A percentile compares a stretch with the other conserved stretches of the same genome.
Evolutionary conservation across 2,797 vertebrate species (phyloP).

Genomic region (Etheostoma perlongum): DNA sequence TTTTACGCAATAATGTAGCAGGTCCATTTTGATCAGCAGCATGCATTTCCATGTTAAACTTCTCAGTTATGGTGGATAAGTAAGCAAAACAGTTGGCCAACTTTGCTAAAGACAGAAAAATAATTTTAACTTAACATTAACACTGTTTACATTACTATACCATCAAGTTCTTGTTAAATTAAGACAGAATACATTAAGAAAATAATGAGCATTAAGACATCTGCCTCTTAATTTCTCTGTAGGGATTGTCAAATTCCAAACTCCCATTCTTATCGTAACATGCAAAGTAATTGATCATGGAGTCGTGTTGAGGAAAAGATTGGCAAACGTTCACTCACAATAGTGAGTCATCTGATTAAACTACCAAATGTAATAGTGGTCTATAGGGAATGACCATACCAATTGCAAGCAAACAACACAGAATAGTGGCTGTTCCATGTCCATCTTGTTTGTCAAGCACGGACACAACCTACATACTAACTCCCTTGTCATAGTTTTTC

Average conservation of each 20-base stretch:
- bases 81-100: constrained; percentile 17
- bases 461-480: neutral
- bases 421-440: neutral
- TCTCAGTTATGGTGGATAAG: neutral
- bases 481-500: neutral
- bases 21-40: constrained; percentile 30
- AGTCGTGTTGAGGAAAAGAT: neutral
- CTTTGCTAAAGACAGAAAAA: neutral
- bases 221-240: neutral
- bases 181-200: neutral
- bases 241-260: too few species aligned
- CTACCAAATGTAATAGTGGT: neutral
- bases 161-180: neutral
- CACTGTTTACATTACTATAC: neutral
- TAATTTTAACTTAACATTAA: neutral
- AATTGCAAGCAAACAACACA: neutral
- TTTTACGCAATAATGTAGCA: constrained; percentile 58
- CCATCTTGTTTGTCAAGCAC: neutral
- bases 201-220: neutral
- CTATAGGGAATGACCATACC: neutral
- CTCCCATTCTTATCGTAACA: too few species aligned
- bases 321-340: neutral
- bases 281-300: too few species aligned
- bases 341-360: constrained; percentile 2
- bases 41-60: constrained; percentile 43